Base-by-base conservation (phyloP, 2,888 invertebrate species). In the Zootermopsis nevadensis region DNA sequence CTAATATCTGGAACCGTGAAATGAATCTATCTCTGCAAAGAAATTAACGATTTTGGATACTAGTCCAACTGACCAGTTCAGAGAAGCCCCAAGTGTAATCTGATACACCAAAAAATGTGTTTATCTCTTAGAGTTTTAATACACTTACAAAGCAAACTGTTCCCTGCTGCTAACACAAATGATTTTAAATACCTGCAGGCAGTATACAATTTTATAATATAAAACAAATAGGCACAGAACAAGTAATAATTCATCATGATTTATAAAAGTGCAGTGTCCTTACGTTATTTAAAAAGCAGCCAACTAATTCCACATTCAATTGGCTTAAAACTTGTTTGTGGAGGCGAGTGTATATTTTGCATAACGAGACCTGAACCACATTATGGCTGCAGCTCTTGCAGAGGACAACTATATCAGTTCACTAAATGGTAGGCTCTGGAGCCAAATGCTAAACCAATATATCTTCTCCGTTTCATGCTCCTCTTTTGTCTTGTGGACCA, bases 371-470 rank as follows among this genome's bases (percentile, higher is more conserved):
- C n/a, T n/a, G n/a, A n/a, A n/a, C 8, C 0, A 15, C 66, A 66
- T 27, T 66, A 66, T n/a, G 27, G 27, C 48, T 48, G 48, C 12
- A 2, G 19, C 27, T 12, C 66, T 66, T 27, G 27, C n/a, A 15
- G 24, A 2, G 31, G 30, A 22, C 12, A 33, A 3, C 33, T 33
- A 31, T 69, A 69, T 69, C 1, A 33, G 15, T 48, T 48, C 48
- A 48, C 15, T 19, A 3, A 1, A 48, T 48, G 19, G 19, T 19
- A 48, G 48, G 19, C 15, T 48, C 48, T 48, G 48, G 3, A 48
- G 19, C 48, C 53, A 31, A 53, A 79, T 60, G 60, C 30, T 80
- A 80, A 80, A 53, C 80, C 60, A 80, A 66, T 80, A 60, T n/a
- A 27, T 66, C 80, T 80, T 80, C 31, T n/a, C 67, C 15, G 53